These are phyloP conservation scores for Gymnocypris eckloni DNA, from an alignment of 2,797 vertebrate genomes.

Conservation along the genomic window DNA sequence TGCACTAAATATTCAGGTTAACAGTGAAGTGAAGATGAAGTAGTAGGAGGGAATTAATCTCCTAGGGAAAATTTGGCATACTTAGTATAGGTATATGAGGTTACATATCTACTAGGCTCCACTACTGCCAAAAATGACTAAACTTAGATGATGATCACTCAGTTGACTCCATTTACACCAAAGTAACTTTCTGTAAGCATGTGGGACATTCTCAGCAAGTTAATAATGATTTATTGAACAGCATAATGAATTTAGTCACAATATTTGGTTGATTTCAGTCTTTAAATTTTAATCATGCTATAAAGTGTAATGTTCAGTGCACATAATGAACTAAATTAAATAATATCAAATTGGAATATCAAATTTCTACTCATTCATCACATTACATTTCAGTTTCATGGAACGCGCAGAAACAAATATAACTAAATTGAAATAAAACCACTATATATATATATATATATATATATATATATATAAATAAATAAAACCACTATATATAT, in stretches of 20 bases:
- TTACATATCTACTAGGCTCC: not conserved
- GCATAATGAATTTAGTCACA: not conserved
- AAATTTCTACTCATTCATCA: not conserved
- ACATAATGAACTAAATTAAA: not conserved
- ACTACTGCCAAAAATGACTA: not conserved
- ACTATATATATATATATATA: not conserved
- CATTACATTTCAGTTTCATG: not conserved
- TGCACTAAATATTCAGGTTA: conserved; percentile 19
- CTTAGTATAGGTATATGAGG: not conserved
- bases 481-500: not conserved
- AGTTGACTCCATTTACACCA: not conserved
- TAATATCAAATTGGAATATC: not conserved
- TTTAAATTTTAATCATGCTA: not conserved
- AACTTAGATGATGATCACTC: not conserved
- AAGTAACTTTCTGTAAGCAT: not conserved
- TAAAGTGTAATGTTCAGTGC: not conserved
- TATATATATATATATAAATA: not conserved
- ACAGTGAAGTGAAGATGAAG: conserved; percentile 6
- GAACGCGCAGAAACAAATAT: not conserved
- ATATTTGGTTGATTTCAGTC: not conserved
- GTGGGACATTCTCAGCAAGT: conserved; percentile 2
- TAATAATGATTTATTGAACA: not conserved
- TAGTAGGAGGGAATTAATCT: conserved; percentile 18
- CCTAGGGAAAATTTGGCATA: not conserved
- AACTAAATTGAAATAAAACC: not conserved